phyloP scores from a whole-genome alignment of 2,888 invertebrate species.

The Parascotia fuliginaria region DNA sequence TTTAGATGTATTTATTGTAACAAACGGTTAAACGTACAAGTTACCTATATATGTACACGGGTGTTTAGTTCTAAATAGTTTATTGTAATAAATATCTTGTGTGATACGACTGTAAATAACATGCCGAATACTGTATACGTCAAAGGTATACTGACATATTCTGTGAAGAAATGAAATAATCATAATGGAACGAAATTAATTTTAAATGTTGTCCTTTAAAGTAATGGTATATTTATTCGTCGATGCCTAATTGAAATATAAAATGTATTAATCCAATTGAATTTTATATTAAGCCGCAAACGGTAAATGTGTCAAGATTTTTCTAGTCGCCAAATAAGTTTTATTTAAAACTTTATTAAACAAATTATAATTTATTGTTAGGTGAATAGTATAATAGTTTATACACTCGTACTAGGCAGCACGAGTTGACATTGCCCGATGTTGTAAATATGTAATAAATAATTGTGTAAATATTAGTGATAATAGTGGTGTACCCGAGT shows the following conservation, averaged over 20 bases:
- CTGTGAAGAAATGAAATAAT: conserved; percentile 33
- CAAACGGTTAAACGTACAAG: conserved; percentile 42
- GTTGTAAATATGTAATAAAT: conserved; percentile 64
- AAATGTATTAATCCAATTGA: conserved; percentile 40
- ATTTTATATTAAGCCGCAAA: conserved; percentile 24
- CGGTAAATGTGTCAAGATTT: conserved; percentile 30
- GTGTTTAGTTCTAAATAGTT: conserved; percentile 54
- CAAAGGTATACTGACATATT: conserved; percentile 61
- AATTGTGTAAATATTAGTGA: conserved; percentile 67
- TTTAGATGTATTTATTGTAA: conserved; percentile 62
- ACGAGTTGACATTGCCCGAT: conserved; percentile 47
- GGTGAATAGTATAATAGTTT: conserved; percentile 36
- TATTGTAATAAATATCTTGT: conserved; percentile 57
- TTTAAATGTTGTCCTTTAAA: conserved; percentile 44
- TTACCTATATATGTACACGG: conserved; percentile 48
- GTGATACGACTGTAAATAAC: conserved; percentile 74
- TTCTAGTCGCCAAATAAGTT: conserved; percentile 42
- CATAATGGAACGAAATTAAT: conserved; percentile 28
- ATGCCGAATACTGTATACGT: conserved; percentile 73
- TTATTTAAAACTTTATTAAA: conserved; percentile 25
- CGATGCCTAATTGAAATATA: conserved; percentile 29
- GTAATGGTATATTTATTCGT: conserved; percentile 38
- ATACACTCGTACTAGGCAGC: conserved; percentile 21
- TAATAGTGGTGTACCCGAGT: conserved; percentile 72
- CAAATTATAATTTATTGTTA: conserved; percentile 31